phyloP scores from a whole-genome alignment of 2,797 vertebrate genomes.

The Tachyglossus aculeatus region DNA sequence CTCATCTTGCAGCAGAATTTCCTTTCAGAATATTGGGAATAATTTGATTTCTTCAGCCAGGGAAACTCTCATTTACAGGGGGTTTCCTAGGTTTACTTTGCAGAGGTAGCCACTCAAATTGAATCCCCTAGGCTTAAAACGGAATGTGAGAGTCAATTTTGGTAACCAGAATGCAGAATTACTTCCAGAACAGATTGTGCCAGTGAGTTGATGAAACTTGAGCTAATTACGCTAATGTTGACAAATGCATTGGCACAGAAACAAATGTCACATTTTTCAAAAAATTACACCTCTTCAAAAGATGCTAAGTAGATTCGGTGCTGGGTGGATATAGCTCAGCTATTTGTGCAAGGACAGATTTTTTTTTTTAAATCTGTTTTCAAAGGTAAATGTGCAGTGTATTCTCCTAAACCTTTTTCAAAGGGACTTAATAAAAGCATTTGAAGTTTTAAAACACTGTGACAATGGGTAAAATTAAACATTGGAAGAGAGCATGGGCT shows the following conservation, averaged over 20 bases:
- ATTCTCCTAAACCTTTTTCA: conserved; percentile 10
- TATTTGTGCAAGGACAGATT: conserved; percentile 53
- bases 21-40: too few relatives aligned
- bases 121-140: conserved; percentile 49
- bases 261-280: conserved; percentile 64
- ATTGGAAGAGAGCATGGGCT: conserved; percentile 7
- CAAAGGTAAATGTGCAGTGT: conserved; percentile 35
- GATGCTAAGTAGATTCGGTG: conserved; percentile 66
- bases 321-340: conserved; percentile 56
- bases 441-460: conserved; percentile 35
- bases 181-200: conserved; percentile 77
- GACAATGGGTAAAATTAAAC: conserved; percentile 25
- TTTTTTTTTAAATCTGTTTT: not conserved
- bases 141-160: conserved; percentile 57
- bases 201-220: conserved; percentile 76
- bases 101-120: conserved; percentile 37
- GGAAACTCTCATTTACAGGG: conserved; percentile 27
- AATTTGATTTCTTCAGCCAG: too few relatives aligned
- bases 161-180: conserved; percentile 72
- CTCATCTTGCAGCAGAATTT: too few relatives aligned
- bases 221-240: conserved; percentile 80
- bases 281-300: conserved; percentile 67
- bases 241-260: conserved; percentile 73
- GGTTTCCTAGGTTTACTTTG: conserved; percentile 27
- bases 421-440: conserved; percentile 34